Conservation (phyloP, 2,797 vertebrate genomes). For the Limosa lapponica region DNA sequence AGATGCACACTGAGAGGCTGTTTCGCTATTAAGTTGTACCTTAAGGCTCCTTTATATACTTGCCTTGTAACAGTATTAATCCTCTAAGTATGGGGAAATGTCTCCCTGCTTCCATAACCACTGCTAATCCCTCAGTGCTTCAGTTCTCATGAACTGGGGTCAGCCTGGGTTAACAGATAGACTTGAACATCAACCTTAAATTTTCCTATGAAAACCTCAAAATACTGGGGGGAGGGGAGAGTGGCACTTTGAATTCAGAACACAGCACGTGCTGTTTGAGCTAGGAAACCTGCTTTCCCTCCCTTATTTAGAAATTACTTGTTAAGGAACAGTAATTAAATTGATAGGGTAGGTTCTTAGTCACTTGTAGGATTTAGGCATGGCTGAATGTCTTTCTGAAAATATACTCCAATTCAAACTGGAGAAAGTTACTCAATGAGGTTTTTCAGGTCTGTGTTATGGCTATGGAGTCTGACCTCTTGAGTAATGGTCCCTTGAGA, state of each 20-base stretch:
- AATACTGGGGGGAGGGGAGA: neutral
- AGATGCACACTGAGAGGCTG: conserved; percentile 6
- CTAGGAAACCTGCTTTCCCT: neutral
- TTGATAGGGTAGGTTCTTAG: neutral
- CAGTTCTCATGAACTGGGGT: neutral
- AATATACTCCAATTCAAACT: neutral
- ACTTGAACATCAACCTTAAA: neutral
- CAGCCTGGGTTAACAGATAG: conserved; percentile 14
- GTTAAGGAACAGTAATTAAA: neutral
- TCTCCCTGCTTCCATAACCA: neutral
- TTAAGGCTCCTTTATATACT: conserved; percentile 5
- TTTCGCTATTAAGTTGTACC: neutral
- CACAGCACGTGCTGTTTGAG: neutral
- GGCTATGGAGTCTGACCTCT: conserved; percentile 1
- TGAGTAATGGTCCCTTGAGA: neutral
- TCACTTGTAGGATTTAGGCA: neutral
- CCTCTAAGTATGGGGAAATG: neutral
- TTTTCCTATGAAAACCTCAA: neutral
- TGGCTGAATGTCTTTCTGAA: neutral
- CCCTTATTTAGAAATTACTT: neutral
- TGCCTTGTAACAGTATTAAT: conserved; percentile 9
- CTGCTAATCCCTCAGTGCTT: neutral
- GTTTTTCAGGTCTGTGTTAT: conserved; percentile 41
- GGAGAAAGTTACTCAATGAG: conserved; percentile 12
- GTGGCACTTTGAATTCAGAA: neutral